Evolutionary conservation across 2,797 vertebrate genomes (phyloP).

Genomic region (Centropyge bicolor): DNA sequence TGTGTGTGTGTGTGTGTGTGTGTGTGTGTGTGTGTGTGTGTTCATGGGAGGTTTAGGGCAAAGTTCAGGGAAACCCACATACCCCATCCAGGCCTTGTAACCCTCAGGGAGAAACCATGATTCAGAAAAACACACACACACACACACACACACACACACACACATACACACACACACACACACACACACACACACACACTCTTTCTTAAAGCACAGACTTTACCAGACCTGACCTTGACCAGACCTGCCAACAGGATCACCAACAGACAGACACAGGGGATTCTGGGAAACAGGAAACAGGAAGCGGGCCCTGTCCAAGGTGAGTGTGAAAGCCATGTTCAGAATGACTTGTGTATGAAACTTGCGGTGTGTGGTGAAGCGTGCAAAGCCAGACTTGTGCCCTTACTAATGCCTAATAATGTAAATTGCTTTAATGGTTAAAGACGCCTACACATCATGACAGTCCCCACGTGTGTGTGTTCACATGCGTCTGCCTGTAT

Average conservation of each 20-base stretch:
- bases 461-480: constrained; percentile 22
- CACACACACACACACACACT: constrained; percentile 33
- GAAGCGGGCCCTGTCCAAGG: constrained; percentile 71
- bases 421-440: constrained; percentile 63
- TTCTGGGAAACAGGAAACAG: constrained; percentile 82
- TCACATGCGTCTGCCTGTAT: constrained; percentile 5
- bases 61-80: constrained; percentile 78
- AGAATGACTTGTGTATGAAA: constrained; percentile 61
- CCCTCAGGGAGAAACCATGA: constrained; percentile 69
- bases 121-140: constrained; percentile 39
- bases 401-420: constrained; percentile 48
- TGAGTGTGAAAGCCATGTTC: constrained; percentile 56
- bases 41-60: constrained; percentile 71
- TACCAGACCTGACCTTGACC: constrained; percentile 80
- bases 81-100: constrained; percentile 60
- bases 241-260: constrained; percentile 78
- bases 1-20: constrained; percentile 30
- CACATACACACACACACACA: constrained; percentile 34
- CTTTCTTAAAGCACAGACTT: constrained; percentile 60
- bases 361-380: constrained; percentile 51
- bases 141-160: constrained; percentile 28
- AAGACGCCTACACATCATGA: constrained; percentile 21
- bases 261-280: constrained; percentile 73
- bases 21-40: constrained; percentile 30
- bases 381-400: constrained; percentile 29